Percentiles rank a stretch among this genome's conserved stretches.
These are phyloP conservation scores for Hypotaenidia philippensis DNA, from an alignment of 2,797 vertebrate genomes.

Conservation along the genomic window DNA sequence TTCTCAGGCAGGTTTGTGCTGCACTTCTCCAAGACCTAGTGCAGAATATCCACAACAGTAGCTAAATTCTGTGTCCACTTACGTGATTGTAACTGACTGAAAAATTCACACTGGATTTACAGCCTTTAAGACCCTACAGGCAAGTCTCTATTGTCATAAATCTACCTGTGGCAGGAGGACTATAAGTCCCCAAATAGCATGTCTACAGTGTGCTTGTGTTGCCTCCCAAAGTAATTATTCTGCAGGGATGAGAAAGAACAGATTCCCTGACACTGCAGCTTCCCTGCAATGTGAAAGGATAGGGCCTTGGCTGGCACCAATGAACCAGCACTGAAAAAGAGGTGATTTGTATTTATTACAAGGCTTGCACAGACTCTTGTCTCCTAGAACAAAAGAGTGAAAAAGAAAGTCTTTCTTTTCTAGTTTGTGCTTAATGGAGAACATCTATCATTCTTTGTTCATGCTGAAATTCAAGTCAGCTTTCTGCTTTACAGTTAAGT, in stretches of 20 bases:
- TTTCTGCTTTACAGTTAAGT: not conserved
- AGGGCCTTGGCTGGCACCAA: not conserved
- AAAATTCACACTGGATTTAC: not conserved
- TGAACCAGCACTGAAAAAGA: not conserved
- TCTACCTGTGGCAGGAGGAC: not conserved
- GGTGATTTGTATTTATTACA: conserved; percentile 41
- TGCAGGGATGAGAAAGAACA: not conserved
- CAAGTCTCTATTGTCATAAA: not conserved
- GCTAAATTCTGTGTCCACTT: not conserved
- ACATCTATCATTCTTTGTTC: conserved; percentile 18
- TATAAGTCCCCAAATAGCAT: not conserved
- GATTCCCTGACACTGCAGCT: not conserved
- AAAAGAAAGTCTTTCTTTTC: not conserved
- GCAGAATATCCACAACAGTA: not conserved
- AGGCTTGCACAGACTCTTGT: not conserved
- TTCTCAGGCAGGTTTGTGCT: not conserved
- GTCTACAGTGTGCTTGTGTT: not conserved
- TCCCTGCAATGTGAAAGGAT: not conserved
- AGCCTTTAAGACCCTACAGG: not conserved
- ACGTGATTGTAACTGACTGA: not conserved
- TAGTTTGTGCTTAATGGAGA: conserved; percentile 8
- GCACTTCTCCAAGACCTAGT: not conserved
- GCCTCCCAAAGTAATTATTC: not conserved
- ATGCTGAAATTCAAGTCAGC: not conserved
- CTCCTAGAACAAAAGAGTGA: not conserved